Base-by-base conservation (phyloP, 1,140 invertebrate genomes). In the Aphelinus atriplicis region DNA sequence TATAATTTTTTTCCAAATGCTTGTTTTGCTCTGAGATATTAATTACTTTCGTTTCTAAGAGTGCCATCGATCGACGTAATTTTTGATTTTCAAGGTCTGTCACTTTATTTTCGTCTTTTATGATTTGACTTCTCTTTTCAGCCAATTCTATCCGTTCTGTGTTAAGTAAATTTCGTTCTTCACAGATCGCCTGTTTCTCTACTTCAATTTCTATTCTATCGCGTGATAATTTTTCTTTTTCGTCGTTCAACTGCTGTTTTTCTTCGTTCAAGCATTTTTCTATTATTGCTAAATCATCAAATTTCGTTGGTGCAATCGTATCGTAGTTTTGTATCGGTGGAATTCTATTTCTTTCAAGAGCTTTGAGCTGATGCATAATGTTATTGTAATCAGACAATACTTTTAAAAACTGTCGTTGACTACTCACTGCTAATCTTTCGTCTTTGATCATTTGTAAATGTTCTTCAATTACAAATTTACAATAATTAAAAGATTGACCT, bases 391-490 rank as follows among this genome's bases (percentile, higher is more conserved):
- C 63, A 26, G 42, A 46, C n/a, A 50, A 47, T 26, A 42, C 42
- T 65, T 65, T 48, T 26, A 65, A 51, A 65, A 65, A 51, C 26
- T 65, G 7, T 26, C 46, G 46, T 65, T 65, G 63, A 50, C 48
- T 7, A 6, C 42, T 65, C 2, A 26, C 9, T 1, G 47, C n/a
- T n/a, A 26, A 42, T 47, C 47, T 65, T 65, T 65, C 63, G 5
- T 65, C 63, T 42, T 51, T 50, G 10, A 65, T 65, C 10, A 3
- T 10, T 9, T 50, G 63, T 7, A 65, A 43, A 50, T 65, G 63
- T 10, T 50, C 48, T 0, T 65, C 63, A 7, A 51, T 65, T 50
- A 65, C 7, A 26, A 42, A n/a, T 1, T 65, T 50, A 26, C 10
- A 3, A 26, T 65, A 51, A 65, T 51, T 47, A 50, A 46, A 65